These are phyloP conservation scores for Phasia obesa DNA, from an alignment of 2,888 invertebrate genomes.

Conservation along the genomic window DNA sequence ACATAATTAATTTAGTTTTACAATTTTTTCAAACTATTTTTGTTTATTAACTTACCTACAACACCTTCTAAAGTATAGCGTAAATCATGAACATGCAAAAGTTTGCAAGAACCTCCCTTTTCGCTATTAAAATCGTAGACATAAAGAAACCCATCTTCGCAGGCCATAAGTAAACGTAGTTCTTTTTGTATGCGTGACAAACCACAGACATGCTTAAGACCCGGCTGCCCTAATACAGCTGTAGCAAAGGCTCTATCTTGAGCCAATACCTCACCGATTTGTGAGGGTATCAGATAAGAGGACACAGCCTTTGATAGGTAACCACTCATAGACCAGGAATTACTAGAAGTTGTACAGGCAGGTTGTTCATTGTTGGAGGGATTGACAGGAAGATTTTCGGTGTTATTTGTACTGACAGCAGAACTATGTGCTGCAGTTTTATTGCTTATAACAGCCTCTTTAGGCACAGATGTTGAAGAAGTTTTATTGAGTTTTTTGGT, in stretches of 20 bases:
- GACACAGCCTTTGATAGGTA: conserved; percentile 81
- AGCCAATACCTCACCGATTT: conserved; percentile 81
- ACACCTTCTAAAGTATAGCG: conserved; percentile 80
- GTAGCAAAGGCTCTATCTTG: conserved; percentile 82
- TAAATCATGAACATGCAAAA: conserved; percentile 81
- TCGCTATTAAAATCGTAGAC: conserved; percentile 81
- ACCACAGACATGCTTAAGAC: conserved; percentile 80
- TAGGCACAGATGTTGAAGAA: conserved; percentile 28
- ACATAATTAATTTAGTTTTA: neutral
- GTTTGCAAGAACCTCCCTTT: conserved; percentile 80
- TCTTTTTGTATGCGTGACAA: conserved; percentile 80
- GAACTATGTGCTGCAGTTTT: neutral
- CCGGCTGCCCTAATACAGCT: conserved; percentile 80
- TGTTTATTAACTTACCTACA: conserved; percentile 74
- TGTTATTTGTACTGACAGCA: neutral
- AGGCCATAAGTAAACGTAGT: conserved; percentile 80
- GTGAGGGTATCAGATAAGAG: conserved; percentile 80
- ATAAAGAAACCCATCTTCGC: conserved; percentile 82
- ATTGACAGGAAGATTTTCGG: conserved; percentile 38
- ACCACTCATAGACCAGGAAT: conserved; percentile 77
- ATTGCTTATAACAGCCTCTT: neutral
- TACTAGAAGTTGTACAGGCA: conserved; percentile 61
- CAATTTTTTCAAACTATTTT: neutral
- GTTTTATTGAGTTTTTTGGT: conserved; percentile 67
- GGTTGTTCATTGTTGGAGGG: conserved; percentile 16